Base-by-base conservation (phyloP, 2,113 vertebrate species). In the Otis tarda region DNA sequence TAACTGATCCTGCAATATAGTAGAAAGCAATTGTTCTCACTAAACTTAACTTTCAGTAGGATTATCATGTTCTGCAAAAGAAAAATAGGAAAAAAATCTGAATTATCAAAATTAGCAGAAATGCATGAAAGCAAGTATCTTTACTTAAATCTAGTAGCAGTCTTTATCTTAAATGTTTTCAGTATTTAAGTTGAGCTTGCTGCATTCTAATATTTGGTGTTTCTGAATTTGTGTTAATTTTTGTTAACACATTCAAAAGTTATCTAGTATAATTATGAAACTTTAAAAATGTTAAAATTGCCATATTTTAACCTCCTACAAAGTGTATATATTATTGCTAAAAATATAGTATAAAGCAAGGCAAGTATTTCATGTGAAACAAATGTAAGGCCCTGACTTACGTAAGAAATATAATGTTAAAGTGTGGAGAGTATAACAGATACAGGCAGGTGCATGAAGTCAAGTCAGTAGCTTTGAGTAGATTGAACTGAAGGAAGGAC, bases 401-500 rank as follows among this genome's bases (percentile, higher is more conserved):
- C 7, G 2, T 47, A 64, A 49, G 30, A 85, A 83, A 68, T 41
- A 17, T 67, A n/a, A 25, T 59, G 57, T 23, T 63, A 28, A 87
- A 30, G 14, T 2, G 0, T 53, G 39, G 22, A 31, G 14, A 50
- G 10, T 23, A 3, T 37, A 60, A 49, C 11, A 61, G n/a, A 7
- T 65, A 15, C 6, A 61, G 33, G 18, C 9, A 83, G 16, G 35
- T 47, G 31, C 28, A 9, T 49, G 43, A 84, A 80, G 43, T 20
- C 61, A 9, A 35, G 9, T 52, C 28, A 76, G 39, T 30, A 75
- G 22, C 33, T 91, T 73, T 33, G 49, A 41, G 25, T 8, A 74
- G 78, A 41, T 8, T 43, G 37, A 47, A 52, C 17, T 69, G 60
- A 82, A 50, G 19, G 60, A 53, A 69, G 19, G 18, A 63, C 25